A percentile compares a stretch with the other conserved stretches of the same genome.
These are phyloP conservation scores for Falco cherrug DNA, from an alignment of 2,797 vertebrate genomes.

Conservation along the genomic window DNA sequence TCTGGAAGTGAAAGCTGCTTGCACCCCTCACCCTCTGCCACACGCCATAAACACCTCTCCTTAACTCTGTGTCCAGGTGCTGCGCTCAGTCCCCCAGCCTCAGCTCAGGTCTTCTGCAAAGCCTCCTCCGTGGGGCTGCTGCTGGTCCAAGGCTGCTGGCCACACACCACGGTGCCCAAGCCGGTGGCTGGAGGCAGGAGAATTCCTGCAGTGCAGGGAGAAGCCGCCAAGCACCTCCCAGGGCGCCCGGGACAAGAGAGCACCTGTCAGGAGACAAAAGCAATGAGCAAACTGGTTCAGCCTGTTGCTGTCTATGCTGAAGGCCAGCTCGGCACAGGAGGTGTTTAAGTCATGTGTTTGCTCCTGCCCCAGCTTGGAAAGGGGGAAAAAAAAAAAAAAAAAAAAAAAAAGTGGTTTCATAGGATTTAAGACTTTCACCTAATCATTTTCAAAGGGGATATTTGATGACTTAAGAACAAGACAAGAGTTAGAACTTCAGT, in stretches of 20 bases:
- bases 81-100: fast-evolving
- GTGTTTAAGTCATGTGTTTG: conserved; percentile 15
- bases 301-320: conserved; percentile 41
- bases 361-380: conserved; percentile 20
- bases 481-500: neutral
- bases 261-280: neutral
- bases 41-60: neutral
- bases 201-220: conserved; percentile 7
- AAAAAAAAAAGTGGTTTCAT: fast-evolving
- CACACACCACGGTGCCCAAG: neutral
- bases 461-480: neutral
- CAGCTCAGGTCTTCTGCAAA: neutral
- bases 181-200: conserved; percentile 29
- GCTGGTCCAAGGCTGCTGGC: neutral
- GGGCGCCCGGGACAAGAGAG: neutral
- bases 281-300: conserved; percentile 49
- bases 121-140: neutral
- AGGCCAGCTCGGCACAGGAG: neutral
- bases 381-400: too few relatives aligned
- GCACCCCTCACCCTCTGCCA: neutral
- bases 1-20: neutral
- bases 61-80: fast-evolving
- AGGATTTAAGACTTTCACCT: neutral
- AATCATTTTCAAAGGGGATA: neutral
- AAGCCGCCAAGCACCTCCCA: conserved; percentile 29